These are phyloP conservation scores for Ictalurus furcatus DNA, from an alignment of 2,113 vertebrate genomes.

Conservation along the genomic window DNA sequence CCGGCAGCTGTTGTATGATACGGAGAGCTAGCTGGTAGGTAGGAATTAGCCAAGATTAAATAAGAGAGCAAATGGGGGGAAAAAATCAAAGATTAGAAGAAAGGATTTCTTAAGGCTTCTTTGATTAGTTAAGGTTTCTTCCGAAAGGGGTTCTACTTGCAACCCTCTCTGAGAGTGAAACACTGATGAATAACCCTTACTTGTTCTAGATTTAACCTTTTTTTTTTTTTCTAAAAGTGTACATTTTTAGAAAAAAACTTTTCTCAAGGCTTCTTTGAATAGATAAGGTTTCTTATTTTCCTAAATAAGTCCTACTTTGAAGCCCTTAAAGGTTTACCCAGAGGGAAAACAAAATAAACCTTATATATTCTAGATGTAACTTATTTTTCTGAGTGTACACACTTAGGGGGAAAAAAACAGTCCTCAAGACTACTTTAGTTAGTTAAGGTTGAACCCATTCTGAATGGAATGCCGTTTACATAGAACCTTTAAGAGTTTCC, in stretches of 20 bases:
- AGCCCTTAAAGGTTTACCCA: not conserved
- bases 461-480: not conserved
- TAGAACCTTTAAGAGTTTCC: not conserved
- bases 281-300: not conserved
- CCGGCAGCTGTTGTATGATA: not conserved
- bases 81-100: not conserved
- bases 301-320: not conserved
- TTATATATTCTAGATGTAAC: not conserved
- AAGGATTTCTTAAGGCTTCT: not conserved
- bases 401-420: not conserved
- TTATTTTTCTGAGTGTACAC: not conserved
- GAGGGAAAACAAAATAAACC: not conserved
- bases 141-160: not conserved
- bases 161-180: not conserved
- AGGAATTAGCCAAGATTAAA: not conserved
- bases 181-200: not conserved
- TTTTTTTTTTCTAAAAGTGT: not conserved
- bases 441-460: not conserved
- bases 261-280: not conserved
- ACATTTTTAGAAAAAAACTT: not conserved
- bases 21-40: not conserved
- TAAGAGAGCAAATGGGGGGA: not conserved
- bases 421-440: not conserved
- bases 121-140: not conserved
- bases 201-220: not conserved